Conservation (phyloP, 2,113 vertebrate species). For the Acinonyx jubatus region DNA sequence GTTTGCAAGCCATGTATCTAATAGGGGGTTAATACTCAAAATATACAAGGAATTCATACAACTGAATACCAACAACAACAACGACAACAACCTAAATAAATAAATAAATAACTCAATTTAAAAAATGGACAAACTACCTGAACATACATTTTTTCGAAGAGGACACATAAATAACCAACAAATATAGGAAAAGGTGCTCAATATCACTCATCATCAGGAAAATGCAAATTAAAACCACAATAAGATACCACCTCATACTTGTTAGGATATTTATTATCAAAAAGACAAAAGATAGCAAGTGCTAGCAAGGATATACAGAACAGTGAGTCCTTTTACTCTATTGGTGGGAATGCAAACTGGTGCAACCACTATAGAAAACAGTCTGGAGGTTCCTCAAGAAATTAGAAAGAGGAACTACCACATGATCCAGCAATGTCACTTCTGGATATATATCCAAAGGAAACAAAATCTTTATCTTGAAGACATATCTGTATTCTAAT, state of each 20-base stretch:
- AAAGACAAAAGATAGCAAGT: not conserved
- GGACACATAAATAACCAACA: not conserved
- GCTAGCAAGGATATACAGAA: not conserved
- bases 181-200: not conserved
- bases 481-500: not conserved
- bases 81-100: too few relatives aligned
- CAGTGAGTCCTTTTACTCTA: not conserved
- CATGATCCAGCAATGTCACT: not conserved
- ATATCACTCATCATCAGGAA: not conserved
- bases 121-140: not conserved
- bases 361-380: not conserved
- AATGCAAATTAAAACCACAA: not conserved
- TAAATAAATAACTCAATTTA: not conserved
- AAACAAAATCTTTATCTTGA: not conserved
- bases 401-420: not conserved
- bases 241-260: not conserved
- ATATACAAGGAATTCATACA: not conserved
- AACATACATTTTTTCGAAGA: not conserved
- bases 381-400: not conserved
- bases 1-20: not conserved
- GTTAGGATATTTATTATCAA: not conserved
- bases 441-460: not conserved
- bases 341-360: not conserved
- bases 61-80: not conserved
- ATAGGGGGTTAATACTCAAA: not conserved